Evolutionary conservation across 1,140 invertebrate species (phyloP).

Genomic region (Andrena cerasifolii): DNA sequence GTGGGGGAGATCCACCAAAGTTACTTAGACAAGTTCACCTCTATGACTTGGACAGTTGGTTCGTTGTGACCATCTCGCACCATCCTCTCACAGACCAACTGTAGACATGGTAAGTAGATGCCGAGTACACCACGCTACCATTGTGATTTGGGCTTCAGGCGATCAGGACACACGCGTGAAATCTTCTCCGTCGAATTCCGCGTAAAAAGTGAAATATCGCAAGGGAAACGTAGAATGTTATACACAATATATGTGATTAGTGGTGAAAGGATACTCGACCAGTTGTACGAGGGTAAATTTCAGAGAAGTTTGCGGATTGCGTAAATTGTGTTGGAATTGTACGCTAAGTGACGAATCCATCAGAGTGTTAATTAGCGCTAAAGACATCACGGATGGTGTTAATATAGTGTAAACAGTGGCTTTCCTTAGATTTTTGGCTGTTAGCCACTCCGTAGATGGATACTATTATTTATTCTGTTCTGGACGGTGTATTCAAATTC

Average conservation of each 20-base stretch:
- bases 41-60: conserved; percentile 81
- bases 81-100: conserved; percentile 72
- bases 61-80: conserved; percentile 80
- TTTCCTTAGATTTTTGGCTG: conserved; percentile 17
- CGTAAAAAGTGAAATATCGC: conserved; percentile 13
- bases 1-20: conserved; percentile 78
- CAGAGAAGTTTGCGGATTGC: conserved; percentile 17
- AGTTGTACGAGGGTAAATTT: conserved; percentile 16
- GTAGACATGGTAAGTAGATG: conserved; percentile 76
- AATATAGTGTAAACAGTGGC: conserved; percentile 55
- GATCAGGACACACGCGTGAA: background rate
- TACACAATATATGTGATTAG: conserved; percentile 15
- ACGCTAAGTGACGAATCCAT: conserved; percentile 41
- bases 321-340: conserved; percentile 30
- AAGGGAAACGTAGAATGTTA: background rate
- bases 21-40: conserved; percentile 82
- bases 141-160: conserved; percentile 14
- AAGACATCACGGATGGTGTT: conserved; percentile 31
- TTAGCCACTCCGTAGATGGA: conserved; percentile 10
- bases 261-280: conserved; percentile 10
- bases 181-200: background rate
- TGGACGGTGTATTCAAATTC: background rate
- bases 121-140: conserved; percentile 10
- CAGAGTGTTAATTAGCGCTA: conserved; percentile 13
- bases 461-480: background rate